phyloP scores from a whole-genome alignment of 2,888 invertebrate genomes.

The Drosophila kambysellisi region DNA sequence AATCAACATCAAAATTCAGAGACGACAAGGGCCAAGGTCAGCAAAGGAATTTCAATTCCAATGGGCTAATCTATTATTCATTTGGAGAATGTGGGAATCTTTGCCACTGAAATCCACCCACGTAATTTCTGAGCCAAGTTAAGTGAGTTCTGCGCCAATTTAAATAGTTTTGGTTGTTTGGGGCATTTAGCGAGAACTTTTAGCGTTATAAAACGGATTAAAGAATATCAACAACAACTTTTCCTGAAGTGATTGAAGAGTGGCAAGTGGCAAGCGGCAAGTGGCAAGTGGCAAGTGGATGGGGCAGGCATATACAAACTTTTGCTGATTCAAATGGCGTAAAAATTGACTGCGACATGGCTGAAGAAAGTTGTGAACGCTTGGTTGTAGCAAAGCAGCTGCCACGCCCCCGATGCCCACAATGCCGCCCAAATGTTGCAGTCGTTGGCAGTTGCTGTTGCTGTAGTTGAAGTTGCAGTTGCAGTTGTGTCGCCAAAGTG shows the following conservation, averaged over 20 bases:
- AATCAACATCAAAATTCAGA: conserved; percentile 62
- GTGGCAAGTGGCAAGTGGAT: no score
- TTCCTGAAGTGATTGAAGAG: background rate
- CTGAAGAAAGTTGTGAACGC: conserved; percentile 56
- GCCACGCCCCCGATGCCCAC: conserved; percentile 47
- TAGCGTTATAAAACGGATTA: conserved; percentile 67
- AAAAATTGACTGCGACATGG: conserved; percentile 71
- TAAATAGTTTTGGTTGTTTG: conserved; percentile 4
- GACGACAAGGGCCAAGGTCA: conserved; percentile 66
- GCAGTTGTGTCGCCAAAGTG: conserved; percentile 50
- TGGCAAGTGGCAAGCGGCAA: no score
- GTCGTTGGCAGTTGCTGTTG: conserved; percentile 32
- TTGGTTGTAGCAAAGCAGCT: conserved; percentile 52
- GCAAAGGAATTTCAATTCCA: conserved; percentile 59
- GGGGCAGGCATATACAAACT: conserved; percentile 65
- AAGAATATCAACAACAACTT: conserved; percentile 47
- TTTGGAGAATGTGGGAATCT: conserved; percentile 2
- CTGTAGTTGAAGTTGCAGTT: conserved; percentile 31
- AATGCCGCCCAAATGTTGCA: conserved; percentile 51
- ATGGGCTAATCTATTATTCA: conserved; percentile 69
- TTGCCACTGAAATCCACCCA: background rate
- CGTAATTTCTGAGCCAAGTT: conserved; percentile 44
- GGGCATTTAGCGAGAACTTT: conserved; percentile 38
- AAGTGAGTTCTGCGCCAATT: background rate
- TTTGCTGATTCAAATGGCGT: conserved; percentile 73